phyloP scores from a whole-genome alignment of 2,797 vertebrate species.

The Hoplostethus mediterraneus region DNA sequence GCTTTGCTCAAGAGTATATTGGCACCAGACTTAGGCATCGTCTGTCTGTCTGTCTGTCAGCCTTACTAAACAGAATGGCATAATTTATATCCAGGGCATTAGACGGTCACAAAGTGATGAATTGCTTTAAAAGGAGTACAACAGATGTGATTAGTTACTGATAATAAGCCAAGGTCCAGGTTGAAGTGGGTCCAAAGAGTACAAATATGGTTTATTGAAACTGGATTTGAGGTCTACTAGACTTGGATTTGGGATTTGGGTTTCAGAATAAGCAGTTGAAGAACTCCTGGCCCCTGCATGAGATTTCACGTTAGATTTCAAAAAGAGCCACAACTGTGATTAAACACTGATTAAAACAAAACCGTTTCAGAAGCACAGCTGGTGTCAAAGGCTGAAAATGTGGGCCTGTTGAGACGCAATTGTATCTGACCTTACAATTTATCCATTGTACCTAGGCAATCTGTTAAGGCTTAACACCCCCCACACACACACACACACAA shows the following conservation, averaged over 20 bases:
- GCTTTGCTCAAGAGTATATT: too few species aligned
- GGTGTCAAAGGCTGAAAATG: conserved; percentile 40
- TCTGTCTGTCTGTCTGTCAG: too few species aligned
- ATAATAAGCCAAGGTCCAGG: background rate
- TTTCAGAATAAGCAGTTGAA: background rate
- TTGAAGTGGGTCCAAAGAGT: background rate
- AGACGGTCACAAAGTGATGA: too few species aligned
- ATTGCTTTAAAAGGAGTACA: too few species aligned
- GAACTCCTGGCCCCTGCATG: conserved; percentile 1
- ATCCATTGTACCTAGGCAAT: conserved; percentile 21
- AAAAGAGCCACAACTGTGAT: conserved; percentile 23
- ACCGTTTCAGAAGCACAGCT: conserved; percentile 17
- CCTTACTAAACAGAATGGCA: too few species aligned
- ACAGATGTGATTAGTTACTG: too few species aligned
- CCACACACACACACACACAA: background rate
- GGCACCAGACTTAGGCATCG: too few species aligned
- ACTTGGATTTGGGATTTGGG: background rate
- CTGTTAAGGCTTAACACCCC: conserved; percentile 25
- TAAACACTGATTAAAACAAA: conserved; percentile 43
- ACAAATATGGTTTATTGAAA: conserved; percentile 3
- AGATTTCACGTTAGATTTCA: too few species aligned
- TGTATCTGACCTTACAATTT: conserved; percentile 28
- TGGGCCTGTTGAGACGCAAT: conserved; percentile 33
- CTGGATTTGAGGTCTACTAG: background rate
- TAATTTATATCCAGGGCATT: too few species aligned